Conservation (phyloP, 2,797 vertebrate species). For the Sparus aurata region DNA sequence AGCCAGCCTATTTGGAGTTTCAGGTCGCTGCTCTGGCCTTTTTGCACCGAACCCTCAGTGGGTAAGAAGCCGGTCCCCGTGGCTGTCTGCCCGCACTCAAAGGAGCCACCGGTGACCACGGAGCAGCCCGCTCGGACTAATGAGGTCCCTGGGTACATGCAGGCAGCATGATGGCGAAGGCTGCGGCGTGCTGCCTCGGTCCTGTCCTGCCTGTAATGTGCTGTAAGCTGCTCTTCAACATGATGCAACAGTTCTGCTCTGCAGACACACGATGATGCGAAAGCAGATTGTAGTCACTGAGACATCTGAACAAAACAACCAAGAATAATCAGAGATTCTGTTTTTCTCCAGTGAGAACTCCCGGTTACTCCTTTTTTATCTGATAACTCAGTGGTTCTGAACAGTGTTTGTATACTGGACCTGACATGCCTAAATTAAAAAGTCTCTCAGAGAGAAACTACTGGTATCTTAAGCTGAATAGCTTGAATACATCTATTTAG, state of each 20-base stretch:
- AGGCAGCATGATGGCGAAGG: constrained; percentile 36
- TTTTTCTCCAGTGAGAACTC: background rate
- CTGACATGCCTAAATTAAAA: background rate
- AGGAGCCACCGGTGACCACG: constrained; percentile 60
- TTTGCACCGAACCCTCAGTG: constrained; percentile 36
- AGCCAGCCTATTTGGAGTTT: constrained; percentile 45
- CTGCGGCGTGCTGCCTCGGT: constrained; percentile 43
- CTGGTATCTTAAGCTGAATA: background rate
- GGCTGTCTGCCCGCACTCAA: constrained; percentile 55
- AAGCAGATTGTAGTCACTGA: background rate
- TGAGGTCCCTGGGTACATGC: constrained; percentile 77
- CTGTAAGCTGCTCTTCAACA: constrained; percentile 63
- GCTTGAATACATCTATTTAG: background rate
- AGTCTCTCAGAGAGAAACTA: background rate
- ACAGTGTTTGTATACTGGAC: no score
- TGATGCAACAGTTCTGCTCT: constrained; percentile 64
- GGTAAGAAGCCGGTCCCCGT: constrained; percentile 46
- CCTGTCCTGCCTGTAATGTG: constrained; percentile 47
- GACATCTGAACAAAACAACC: background rate
- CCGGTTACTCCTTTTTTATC: no score
- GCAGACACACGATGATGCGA: background rate
- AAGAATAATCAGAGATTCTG: background rate
- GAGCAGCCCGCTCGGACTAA: constrained; percentile 67
- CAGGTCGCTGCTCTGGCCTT: constrained; percentile 64
- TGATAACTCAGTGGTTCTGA: background rate